Percentiles rank a stretch among this genome's conserved stretches.
Evolutionary conservation across 2,797 vertebrate genomes (phyloP).

Genomic region (Bryconaethiops microstoma): DNA sequence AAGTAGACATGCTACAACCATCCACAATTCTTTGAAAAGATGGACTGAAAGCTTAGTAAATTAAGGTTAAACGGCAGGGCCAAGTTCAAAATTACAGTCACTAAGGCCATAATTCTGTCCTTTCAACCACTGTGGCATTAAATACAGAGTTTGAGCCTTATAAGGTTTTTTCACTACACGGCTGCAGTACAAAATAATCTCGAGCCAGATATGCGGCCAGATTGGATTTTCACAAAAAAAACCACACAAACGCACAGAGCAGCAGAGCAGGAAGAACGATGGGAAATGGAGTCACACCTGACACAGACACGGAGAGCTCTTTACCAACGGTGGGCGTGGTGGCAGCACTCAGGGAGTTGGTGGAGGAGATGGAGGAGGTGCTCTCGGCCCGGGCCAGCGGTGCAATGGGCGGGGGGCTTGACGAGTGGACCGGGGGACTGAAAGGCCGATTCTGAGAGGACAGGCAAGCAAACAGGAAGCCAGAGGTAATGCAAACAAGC

Average conservation of each 20-base stretch:
- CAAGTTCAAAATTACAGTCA: neutral
- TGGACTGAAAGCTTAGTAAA: neutral
- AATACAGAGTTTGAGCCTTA: neutral
- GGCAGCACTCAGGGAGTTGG: conserved; percentile 95
- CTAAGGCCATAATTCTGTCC: neutral
- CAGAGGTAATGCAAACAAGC: neutral
- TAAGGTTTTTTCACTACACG: neutral
- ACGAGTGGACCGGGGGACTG: conserved; percentile 90
- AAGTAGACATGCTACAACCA: neutral
- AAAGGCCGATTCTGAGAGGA: conserved; percentile 86
- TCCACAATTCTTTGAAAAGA: too few relatives aligned
- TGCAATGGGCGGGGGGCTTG: conserved; percentile 91
- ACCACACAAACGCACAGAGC: neutral
- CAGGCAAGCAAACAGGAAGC: neutral
- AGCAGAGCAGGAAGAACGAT: conserved; percentile 45
- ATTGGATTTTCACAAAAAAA: conserved; percentile 8
- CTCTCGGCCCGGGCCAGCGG: conserved; percentile 96
- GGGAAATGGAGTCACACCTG: conserved; percentile 76
- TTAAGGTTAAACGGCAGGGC: neutral
- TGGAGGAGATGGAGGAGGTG: conserved; percentile 97
- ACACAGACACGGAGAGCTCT: conserved; percentile 77
- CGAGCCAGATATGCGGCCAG: neutral
- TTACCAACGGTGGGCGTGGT: conserved; percentile 97
- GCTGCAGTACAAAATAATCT: neutral
- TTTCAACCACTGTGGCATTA: neutral